Evolutionary conservation across 2,797 vertebrate species (phyloP), one percentile per base, ranked within the genome.

Genomic region (Arctocebus calabarensis): DNA sequence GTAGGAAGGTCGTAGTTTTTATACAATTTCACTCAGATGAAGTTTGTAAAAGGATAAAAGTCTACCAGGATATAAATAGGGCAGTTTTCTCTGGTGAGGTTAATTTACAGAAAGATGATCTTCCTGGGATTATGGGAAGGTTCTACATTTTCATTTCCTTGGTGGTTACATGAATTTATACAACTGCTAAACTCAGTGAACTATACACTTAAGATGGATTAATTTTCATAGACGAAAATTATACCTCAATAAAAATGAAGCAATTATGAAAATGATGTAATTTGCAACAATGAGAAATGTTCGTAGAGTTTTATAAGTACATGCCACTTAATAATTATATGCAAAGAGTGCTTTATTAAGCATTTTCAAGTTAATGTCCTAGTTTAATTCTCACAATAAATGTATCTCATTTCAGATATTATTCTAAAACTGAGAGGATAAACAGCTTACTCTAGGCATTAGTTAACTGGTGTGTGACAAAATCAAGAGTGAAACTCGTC

Each of bases 241-340:
- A 43, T 12, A 29, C 9, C 8, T 62, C 61, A 25, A 1, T 62
- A 25, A 73, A 73, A 66, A 66, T 3, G 22, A 57, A 68, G 40
- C 20, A 19, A 0, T 48, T 19, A 40, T 27, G 73, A 22, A 34
- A 34, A 48, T 32, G 71, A 43, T 2, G 8, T 16, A 2, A 19
- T 52, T 59, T 55, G 75, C 73, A n/a, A 14, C 23, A 6, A 3
- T 19, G 62, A 29, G 29, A 71, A n/a, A 40, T 23, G 55, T 3
- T 40, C 1, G 0, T 14, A 22, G 57, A 34, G 22, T 52, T 77
- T 45, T 14, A 4, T 37, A 19, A 64, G 55, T 23, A 14, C 2
- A 6, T 0, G 14, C 0, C 37, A 0, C 12, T 73, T 59, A 37
- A 57, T 77, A 52, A 52, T 9, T 9, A 25, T 7, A 4, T 4